Conservation (phyloP, 1,140 invertebrate genomes). For the Platorchestia sp. region DNA sequence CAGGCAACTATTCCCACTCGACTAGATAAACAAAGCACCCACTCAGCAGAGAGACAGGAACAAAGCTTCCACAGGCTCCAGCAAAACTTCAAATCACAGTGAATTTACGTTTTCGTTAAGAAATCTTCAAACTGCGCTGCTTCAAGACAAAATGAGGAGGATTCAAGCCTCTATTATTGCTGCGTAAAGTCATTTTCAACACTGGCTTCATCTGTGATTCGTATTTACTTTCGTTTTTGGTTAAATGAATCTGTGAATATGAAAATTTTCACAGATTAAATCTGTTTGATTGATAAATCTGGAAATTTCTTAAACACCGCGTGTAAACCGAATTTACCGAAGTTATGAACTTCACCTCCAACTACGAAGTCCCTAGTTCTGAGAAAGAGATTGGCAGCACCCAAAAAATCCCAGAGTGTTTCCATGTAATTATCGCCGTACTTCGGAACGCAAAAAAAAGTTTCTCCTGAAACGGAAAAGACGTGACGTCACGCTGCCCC, state of each 20-base stretch:
- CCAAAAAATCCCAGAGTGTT: not conserved
- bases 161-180: not conserved
- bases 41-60: too few relatives aligned
- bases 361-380: not conserved
- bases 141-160: too few relatives aligned
- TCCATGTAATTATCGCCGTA: not conserved
- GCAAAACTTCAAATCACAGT: too few relatives aligned
- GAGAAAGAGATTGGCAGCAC: not conserved
- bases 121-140: too few relatives aligned
- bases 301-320: not conserved
- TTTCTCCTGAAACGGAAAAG: not conserved
- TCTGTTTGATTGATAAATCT: too few relatives aligned
- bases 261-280: too few relatives aligned
- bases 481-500: not conserved
- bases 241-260: too few relatives aligned
- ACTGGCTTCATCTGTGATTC: not conserved
- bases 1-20: too few relatives aligned
- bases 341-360: not conserved
- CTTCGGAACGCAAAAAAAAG: not conserved
- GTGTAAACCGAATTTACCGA: not conserved
- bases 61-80: too few relatives aligned
- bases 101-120: too few relatives aligned
- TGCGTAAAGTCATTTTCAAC: not conserved
- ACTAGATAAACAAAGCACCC: too few relatives aligned
- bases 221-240: not conserved